These are phyloP conservation scores for Notodonta dromedarius DNA, from an alignment of 2,888 invertebrate genomes.

Conservation along the genomic window DNA sequence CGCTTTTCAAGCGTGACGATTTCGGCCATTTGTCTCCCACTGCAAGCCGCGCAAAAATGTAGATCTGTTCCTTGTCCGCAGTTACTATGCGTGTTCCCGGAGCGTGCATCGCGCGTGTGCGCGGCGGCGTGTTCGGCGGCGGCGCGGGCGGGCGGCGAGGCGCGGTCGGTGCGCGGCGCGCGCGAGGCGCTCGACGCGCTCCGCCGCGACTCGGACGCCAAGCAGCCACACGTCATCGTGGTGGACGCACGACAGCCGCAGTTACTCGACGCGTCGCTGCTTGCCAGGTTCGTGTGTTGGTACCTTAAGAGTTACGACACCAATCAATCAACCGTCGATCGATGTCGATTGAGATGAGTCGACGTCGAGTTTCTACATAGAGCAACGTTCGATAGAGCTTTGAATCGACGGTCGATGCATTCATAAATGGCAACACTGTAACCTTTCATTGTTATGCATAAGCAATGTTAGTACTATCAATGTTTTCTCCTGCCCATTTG, in stretches of 20 bases:
- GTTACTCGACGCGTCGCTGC: conserved; percentile 84
- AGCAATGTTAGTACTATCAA: too few species aligned
- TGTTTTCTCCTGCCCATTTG: too few species aligned
- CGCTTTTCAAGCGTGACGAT: too few species aligned
- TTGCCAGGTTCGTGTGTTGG: conserved; percentile 83
- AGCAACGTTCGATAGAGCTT: too few species aligned
- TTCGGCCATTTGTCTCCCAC: too few species aligned
- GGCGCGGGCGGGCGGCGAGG: conserved; percentile 84
- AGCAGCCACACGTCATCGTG: conserved; percentile 86
- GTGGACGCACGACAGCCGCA: conserved; percentile 85
- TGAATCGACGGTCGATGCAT: too few species aligned
- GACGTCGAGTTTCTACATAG: too few species aligned
- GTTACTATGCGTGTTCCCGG: conserved; percentile 89
- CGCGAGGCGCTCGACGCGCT: conserved; percentile 83
- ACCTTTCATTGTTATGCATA: too few species aligned
- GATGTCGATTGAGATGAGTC: too few species aligned
- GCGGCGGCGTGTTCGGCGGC: conserved; percentile 86
- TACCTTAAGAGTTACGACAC: too few species aligned
- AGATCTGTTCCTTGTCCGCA: conserved; percentile 54
- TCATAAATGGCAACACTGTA: too few species aligned
- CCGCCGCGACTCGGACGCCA: conserved; percentile 75
- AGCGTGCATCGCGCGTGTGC: conserved; percentile 87
- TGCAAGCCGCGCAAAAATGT: not conserved
- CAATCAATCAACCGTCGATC: too few species aligned
- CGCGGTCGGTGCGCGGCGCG: conserved; percentile 81